Conservation (phyloP, 2,888 invertebrate genomes). For the Toxonevra muliebris region DNA sequence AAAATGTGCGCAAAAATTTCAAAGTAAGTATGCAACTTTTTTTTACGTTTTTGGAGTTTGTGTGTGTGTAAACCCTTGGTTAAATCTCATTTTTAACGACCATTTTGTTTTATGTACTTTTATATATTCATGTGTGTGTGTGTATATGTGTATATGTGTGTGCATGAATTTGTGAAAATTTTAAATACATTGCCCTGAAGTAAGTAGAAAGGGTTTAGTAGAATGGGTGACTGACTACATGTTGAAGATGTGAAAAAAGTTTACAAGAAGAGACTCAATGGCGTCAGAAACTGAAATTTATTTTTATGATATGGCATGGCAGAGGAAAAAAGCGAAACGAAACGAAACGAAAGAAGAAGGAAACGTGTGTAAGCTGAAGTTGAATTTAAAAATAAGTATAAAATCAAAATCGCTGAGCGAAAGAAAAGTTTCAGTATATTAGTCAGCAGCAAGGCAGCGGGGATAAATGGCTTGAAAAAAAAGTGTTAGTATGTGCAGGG, state of each 20-base stretch:
- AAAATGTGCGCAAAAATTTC: conserved; percentile 40
- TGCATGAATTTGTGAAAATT: too few relatives aligned
- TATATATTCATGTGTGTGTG: background rate
- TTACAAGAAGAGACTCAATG: conserved; percentile 54
- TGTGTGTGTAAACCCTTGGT: conserved; percentile 4
- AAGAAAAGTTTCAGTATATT: too few relatives aligned
- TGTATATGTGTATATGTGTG: background rate
- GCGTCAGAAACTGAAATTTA: conserved; percentile 57
- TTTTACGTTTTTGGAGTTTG: too few relatives aligned
- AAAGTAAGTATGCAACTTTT: conserved; percentile 40
- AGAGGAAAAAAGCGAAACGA: background rate
- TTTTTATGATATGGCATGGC: conserved; percentile 52
- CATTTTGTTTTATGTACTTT: background rate
- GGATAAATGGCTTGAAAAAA: background rate
- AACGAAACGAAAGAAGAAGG: too few relatives aligned
- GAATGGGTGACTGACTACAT: too few relatives aligned
- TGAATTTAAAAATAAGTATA: conserved; percentile 53
- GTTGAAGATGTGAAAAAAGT: conserved; percentile 49
- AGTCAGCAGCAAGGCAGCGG: too few relatives aligned
- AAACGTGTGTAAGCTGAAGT: conserved; percentile 48
- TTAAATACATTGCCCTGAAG: too few relatives aligned
- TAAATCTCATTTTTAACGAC: conserved; percentile 32
- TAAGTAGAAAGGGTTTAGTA: too few relatives aligned
- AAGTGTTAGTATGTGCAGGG: conserved; percentile 20
- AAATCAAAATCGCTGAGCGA: too few relatives aligned